Evolutionary conservation across 2,888 invertebrate species (phyloP).

Genomic region (Eupithecia exiguata): DNA sequence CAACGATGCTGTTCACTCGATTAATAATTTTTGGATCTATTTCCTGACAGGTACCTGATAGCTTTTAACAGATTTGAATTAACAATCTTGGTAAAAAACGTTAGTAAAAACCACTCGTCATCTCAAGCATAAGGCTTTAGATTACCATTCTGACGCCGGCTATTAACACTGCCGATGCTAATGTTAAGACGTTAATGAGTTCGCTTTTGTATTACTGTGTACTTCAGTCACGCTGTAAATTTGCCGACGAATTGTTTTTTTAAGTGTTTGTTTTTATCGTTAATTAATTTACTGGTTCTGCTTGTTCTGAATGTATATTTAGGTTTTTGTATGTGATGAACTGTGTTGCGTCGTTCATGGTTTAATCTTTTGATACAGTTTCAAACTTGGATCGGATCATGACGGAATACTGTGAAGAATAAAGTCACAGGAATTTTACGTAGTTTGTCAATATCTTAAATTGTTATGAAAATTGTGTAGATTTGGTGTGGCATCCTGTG

Average conservation of each 20-base stretch:
- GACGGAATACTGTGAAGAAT: neutral
- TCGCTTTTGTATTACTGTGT: constrained; percentile 7
- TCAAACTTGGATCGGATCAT: neutral
- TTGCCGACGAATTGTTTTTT: constrained; percentile 24
- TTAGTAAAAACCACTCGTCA: constrained; percentile 1
- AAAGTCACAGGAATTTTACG: neutral
- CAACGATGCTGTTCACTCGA: neutral
- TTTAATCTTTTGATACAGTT: neutral
- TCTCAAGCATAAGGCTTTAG: neutral
- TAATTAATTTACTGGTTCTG: constrained; percentile 23
- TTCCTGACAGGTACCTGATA: neutral
- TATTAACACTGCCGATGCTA: constrained; percentile 15
- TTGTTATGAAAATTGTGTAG: neutral
- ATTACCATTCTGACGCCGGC: constrained; percentile 11
- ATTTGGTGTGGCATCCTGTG: neutral
- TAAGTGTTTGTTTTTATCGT: constrained; percentile 14
- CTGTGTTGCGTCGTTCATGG: neutral
- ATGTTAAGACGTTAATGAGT: constrained; percentile 7
- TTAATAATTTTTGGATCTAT: neutral
- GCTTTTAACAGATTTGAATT: neutral
- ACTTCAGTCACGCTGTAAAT: constrained; percentile 29
- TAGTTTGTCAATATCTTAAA: neutral
- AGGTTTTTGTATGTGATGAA: neutral
- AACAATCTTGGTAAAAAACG: neutral
- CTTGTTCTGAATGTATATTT: neutral